Base-by-base conservation (phyloP, 2,888 invertebrate genomes). In the Cryptocephalus moraei region DNA sequence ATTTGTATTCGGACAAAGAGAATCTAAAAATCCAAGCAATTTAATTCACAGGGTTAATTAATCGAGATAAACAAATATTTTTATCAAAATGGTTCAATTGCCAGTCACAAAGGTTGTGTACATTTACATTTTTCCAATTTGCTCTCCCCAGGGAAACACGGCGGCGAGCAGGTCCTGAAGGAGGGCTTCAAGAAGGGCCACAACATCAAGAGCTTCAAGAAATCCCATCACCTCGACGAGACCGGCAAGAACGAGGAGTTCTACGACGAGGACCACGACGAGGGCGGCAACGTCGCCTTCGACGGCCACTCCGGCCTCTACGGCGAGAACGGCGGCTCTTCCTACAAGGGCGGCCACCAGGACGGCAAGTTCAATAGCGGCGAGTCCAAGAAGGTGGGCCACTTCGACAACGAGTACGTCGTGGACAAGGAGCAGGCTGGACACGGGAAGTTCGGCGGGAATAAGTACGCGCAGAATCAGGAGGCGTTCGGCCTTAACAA, bases 211-310 rank as follows among this genome's bases (percentile, higher is more conserved):
- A 81, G 81, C n/a, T 81, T 77, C 65, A 81, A 82, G 61, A 73
- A 76, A 4, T 79, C 80, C 4, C 79, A 80, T 61, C 80, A 80
- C 60, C 81, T 81, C 58, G 81, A 82, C 57, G 81, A 82, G 57
- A 76, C 79, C 56, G 80, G 80, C 48, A 80, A 80, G 62, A 75
- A 78, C 8, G 80, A 81, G 61, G 79, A 75, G 57, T 82, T 76
- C 70, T 81, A 79, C 57, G 81, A 81, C 48, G 80, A 81, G 57
- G 78, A 76, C 12, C 78, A 81, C 55, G 79, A 81, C 58, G 79
- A 80, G 61, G 80, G 77, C 0, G 78, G 78, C 55, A 76, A 79
- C 57, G 74, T 74, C 58, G 63, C 76, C 33, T 75, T 74, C 51
- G 76, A 76, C 8, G 78, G 78, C 31, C 74, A 78, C 52, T 72